phyloP scores from a whole-genome alignment of 2,888 invertebrate genomes.

The Epinotia brunnichana region DNA sequence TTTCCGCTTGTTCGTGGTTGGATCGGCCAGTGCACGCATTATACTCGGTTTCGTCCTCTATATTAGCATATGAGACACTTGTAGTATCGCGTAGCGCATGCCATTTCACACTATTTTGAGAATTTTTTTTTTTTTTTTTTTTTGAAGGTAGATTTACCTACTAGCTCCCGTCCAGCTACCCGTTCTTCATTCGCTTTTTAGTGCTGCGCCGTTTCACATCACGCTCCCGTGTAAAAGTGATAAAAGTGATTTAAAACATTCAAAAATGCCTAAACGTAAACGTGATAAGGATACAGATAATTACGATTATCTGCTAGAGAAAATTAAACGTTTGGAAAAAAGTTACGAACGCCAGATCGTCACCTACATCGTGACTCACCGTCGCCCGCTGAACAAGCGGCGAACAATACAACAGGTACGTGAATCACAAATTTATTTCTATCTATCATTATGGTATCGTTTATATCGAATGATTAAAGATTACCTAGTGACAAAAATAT shows the following conservation, averaged over 20 bases:
- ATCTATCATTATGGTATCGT: neutral
- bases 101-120: conserved; percentile 3
- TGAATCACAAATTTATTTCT: neutral
- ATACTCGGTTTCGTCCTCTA: too few relatives aligned
- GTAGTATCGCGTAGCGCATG: neutral
- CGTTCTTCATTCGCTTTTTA: neutral
- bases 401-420: neutral
- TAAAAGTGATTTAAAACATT: neutral
- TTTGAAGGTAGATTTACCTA: too few relatives aligned
- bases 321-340: neutral
- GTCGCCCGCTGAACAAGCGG: neutral
- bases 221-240: neutral
- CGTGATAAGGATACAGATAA: neutral
- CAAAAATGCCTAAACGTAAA: neutral
- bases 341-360: neutral
- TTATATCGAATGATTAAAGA: too few relatives aligned
- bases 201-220: neutral
- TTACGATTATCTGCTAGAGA: neutral
- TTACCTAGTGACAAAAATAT: too few relatives aligned
- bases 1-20: too few relatives aligned
- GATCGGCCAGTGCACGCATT: too few relatives aligned
- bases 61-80: neutral
- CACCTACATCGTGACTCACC: neutral
- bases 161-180: neutral
- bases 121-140: neutral